phyloP scores from a whole-genome alignment of 2,113 vertebrate genomes.

The Hoplias malabaricus region DNA sequence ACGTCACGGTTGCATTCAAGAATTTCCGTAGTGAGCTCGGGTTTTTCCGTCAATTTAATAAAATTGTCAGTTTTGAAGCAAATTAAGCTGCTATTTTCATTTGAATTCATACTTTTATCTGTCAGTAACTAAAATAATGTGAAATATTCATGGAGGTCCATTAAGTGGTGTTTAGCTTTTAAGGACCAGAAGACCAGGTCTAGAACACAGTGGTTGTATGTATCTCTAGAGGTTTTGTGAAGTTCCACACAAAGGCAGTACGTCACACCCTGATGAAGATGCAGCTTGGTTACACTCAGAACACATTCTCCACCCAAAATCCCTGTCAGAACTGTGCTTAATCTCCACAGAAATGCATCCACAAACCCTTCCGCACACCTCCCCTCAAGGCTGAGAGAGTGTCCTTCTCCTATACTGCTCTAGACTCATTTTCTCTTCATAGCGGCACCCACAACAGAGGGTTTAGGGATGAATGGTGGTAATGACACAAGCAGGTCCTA shows the following conservation, averaged over 20 bases:
- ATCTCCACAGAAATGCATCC: not conserved
- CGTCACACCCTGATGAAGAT: not conserved
- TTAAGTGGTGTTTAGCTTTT: too few species aligned
- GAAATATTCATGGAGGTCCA: too few species aligned
- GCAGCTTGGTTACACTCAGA: not conserved
- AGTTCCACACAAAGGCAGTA: not conserved
- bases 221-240: too few species aligned
- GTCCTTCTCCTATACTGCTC: not conserved
- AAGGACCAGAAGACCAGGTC: too few species aligned
- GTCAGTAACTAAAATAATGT: too few species aligned
- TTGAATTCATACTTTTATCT: too few species aligned
- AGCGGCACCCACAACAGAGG: not conserved
- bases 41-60: too few species aligned
- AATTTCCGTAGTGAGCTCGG: too few species aligned
- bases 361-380: not conserved
- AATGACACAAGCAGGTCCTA: not conserved
- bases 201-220: too few species aligned
- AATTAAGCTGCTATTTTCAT: too few species aligned
- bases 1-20: too few species aligned
- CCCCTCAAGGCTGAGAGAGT: not conserved
- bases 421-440: not conserved
- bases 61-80: too few species aligned
- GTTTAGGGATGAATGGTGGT: not conserved
- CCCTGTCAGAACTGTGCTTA: not conserved
- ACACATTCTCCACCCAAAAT: not conserved